A percentile compares a stretch with the other conserved stretches of the same genome.
Evolutionary conservation across 2,797 vertebrate species (phyloP).

Genomic region (Halcyon smyrnensis): DNA sequence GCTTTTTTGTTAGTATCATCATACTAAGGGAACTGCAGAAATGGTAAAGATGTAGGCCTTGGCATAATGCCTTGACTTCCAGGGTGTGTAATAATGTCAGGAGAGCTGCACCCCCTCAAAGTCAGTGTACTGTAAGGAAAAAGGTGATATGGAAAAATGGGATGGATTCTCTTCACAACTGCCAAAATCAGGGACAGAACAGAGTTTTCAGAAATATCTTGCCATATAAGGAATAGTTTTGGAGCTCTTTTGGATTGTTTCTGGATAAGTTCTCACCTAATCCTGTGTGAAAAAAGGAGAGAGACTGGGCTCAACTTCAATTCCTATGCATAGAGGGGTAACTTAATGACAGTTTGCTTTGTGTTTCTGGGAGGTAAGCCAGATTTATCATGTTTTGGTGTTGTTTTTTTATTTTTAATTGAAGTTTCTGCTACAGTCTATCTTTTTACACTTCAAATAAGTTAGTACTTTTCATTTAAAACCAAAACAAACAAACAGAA

Average conservation of each 20-base stretch:
- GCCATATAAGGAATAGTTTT: slow-evolving; percentile 25
- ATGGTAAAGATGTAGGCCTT: not conserved
- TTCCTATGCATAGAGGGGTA: not conserved
- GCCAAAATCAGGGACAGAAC: not conserved
- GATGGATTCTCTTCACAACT: not conserved
- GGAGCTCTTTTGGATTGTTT: slow-evolving; percentile 37
- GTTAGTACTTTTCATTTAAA: not conserved
- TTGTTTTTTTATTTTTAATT: not conserved
- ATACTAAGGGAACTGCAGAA: not conserved
- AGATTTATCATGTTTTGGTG: not conserved
- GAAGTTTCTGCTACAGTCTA: not conserved
- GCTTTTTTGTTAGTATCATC: not conserved
- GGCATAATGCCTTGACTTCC: not conserved
- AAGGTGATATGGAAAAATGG: not conserved
- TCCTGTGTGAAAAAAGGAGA: slow-evolving; percentile 40
- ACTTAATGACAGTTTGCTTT: slow-evolving; percentile 49
- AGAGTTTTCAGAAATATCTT: slow-evolving; percentile 12
- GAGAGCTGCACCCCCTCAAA: slow-evolving; percentile 13
- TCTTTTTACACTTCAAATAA: not conserved
- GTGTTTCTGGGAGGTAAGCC: slow-evolving; percentile 38
- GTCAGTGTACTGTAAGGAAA: not conserved
- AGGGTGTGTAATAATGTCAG: not conserved
- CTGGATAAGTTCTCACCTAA: slow-evolving; percentile 55
- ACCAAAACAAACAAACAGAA: not conserved
- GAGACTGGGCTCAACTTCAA: slow-evolving; percentile 54